These are phyloP conservation scores for Bellardia bayeri DNA, from an alignment of 2,888 invertebrate genomes.

Conservation along the genomic window DNA sequence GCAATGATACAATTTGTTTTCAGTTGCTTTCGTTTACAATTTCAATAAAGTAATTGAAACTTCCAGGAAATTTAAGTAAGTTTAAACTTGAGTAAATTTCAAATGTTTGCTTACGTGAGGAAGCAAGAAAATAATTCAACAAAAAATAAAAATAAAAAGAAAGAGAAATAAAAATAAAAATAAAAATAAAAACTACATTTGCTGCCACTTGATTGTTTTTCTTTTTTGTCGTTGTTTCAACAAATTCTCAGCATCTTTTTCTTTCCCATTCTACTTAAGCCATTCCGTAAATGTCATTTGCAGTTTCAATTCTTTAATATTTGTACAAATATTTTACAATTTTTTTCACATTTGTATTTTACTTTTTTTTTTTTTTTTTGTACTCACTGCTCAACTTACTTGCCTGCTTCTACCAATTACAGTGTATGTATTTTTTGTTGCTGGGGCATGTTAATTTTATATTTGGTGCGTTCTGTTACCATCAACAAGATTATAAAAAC, in stretches of 20 bases:
- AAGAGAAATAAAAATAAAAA: no score
- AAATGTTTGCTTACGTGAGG: constrained; percentile 1
- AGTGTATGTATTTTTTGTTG: neutral
- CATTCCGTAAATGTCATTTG: neutral
- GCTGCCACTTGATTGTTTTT: neutral
- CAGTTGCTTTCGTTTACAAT: neutral
- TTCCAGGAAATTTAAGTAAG: constrained; percentile 18
- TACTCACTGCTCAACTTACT: neutral
- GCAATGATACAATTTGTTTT: neutral
- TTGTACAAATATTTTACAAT: constrained; percentile 11
- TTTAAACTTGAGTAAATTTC: neutral
- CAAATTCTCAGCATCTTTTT: neutral
- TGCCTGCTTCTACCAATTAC: neutral
- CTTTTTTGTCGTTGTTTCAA: neutral
- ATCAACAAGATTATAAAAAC: neutral
- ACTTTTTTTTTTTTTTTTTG: no score
- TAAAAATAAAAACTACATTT: neutral
- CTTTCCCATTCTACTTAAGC: neutral
- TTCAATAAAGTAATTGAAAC: constrained; percentile 21
- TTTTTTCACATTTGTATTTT: neutral
- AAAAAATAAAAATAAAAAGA: neutral
- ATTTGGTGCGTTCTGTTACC: neutral
- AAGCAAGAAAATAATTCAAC: neutral
- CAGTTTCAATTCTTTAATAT: constrained; percentile 18
- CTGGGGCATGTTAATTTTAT: neutral